Percentiles rank a stretch among this genome's conserved stretches.
These are phyloP conservation scores for Eumeta japonica DNA, from an alignment of 1,140 invertebrate genomes.

Conservation along the genomic window DNA sequence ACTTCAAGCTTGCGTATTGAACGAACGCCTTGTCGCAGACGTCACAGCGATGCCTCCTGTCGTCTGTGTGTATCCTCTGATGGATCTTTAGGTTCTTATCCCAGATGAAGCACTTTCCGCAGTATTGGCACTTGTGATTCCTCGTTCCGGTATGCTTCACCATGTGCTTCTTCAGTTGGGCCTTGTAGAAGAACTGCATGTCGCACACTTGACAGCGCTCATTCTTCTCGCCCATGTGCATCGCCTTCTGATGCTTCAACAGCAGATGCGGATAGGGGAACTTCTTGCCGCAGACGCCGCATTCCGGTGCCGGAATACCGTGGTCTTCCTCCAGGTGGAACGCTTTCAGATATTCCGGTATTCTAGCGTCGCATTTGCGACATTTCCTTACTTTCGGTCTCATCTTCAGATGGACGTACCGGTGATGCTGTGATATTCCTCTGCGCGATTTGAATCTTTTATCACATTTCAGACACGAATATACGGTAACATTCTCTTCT, in stretches of 20 bases:
- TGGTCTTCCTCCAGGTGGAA: constrained; percentile 16
- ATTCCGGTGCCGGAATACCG: constrained; percentile 17
- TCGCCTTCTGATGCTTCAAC: constrained; percentile 16
- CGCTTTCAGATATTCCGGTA: constrained; percentile 7
- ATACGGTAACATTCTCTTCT: constrained; percentile 2
- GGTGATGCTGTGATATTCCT: constrained; percentile 16
- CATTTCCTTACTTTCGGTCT: constrained; percentile 15
- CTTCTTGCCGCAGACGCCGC: constrained; percentile 24
- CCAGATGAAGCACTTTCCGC: constrained; percentile 64
- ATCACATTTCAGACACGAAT: constrained; percentile 13
- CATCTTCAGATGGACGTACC: constrained; percentile 17
- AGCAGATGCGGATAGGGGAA: constrained; percentile 21
- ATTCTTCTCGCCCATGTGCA: constrained; percentile 21
- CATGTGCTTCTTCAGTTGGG: constrained; percentile 67
- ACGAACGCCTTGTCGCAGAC: constrained; percentile 50
- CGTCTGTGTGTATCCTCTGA: constrained; percentile 54
- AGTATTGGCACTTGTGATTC: constrained; percentile 55
- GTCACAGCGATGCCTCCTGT: constrained; percentile 45
- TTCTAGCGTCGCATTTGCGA: constrained; percentile 8
- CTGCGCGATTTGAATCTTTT: constrained; percentile 12
- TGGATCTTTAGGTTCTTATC: constrained; percentile 59
- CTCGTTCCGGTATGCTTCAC: constrained; percentile 60
- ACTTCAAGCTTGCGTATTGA: constrained; percentile 21
- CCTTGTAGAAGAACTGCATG: constrained; percentile 66
- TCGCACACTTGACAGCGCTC: constrained; percentile 46